Evolutionary conservation across 2,113 vertebrate genomes (phyloP), one percentile per base, ranked within the genome.

Genomic region (Oxyruncus cristatus): DNA sequence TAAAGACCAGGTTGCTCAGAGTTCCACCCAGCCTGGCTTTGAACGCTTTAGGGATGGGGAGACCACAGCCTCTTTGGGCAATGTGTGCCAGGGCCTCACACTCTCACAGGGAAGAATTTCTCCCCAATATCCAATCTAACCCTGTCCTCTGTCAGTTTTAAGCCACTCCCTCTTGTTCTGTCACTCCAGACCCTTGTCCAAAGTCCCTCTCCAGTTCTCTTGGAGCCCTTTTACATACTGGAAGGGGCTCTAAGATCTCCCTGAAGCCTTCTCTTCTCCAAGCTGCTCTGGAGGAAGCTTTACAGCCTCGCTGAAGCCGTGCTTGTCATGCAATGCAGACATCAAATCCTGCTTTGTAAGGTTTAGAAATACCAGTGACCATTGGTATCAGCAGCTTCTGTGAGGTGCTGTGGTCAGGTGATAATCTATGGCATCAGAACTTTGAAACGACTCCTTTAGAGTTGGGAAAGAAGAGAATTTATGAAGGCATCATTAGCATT

Each of bases 401-500:
- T 11, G 62, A 37, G 42, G 15, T 71, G 18, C 52, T 67, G 19
- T 88, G 72, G 32, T 86, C 63, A 84, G 73, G 61, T 76, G 52
- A 50, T 72, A 74, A 70, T 42, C 42, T 59, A 49, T 59, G 18
- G 20, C 61, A 59, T 89, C 74, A 88, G 75, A 92, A 85, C 23
- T 53, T 76, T 49, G 56, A 95, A 77, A 85, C 53, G 1, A 63
- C 30, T 94, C 39, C 62, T 44, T 73, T 88, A 63, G 58, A 76
- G n/a, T 12, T 26, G 65, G 52, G 33, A 85, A 83, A 59, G 28
- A 24, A 77, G 52, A 62, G 19, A 49, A 92, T 94, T 90, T 46
- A 61, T 49, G 68, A 71, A 85, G 30, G 42, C 49, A 66, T 92
- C 61, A n/a, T 88, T 84, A 85, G 19, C 70, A 89, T 85, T 91